These are phyloP conservation scores for Poicephalus gulielmi DNA, from an alignment of 2,113 vertebrate genomes.

Conservation along the genomic window DNA sequence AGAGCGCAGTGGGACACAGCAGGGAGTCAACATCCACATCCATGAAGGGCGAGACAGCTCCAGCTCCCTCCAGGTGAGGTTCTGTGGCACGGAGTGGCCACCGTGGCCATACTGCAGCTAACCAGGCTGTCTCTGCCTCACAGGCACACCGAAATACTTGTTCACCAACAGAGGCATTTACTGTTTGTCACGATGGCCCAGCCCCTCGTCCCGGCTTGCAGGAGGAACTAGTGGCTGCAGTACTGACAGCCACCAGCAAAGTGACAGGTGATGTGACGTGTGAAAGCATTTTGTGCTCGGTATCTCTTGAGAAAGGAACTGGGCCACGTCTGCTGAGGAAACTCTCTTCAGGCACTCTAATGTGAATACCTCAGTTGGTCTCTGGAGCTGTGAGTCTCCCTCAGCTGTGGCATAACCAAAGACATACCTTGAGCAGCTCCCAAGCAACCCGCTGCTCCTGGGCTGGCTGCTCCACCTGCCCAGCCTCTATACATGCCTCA, in stretches of 20 bases:
- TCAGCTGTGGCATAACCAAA: background rate
- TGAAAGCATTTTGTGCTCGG: background rate
- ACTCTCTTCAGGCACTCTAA: background rate
- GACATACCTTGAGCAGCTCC: background rate
- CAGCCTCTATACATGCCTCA: background rate
- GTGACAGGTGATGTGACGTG: background rate
- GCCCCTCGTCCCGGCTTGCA: fast-evolving
- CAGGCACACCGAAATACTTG: fast-evolving
- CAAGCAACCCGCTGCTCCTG: background rate
- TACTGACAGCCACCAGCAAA: background rate
- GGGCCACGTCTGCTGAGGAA: background rate
- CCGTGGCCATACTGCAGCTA: fast-evolving
- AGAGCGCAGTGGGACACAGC: background rate
- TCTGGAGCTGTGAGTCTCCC: background rate
- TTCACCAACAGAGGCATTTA: background rate
- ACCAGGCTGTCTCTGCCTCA: background rate
- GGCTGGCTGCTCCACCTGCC: background rate
- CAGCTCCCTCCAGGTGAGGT: background rate
- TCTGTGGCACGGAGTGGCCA: background rate
- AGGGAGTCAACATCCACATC: background rate
- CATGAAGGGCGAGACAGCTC: background rate
- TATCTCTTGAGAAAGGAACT: background rate
- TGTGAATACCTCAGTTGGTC: background rate
- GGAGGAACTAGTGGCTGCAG: background rate
- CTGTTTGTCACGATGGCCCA: fast-evolving